Conservation (phyloP, 1,140 invertebrate species). For the Cyclina sinensis region DNA sequence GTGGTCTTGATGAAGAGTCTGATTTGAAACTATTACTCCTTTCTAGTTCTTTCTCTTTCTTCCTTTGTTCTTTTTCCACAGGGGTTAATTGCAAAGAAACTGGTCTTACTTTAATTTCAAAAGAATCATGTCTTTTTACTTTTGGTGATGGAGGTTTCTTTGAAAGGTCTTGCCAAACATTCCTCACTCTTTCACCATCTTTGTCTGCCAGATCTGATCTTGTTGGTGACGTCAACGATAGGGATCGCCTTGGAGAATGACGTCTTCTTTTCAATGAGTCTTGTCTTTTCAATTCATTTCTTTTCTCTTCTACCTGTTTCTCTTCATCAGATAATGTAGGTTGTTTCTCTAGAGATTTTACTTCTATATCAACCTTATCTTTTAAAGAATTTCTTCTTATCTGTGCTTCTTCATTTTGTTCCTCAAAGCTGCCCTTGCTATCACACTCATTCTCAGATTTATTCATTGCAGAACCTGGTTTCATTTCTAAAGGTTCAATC, state of each 20-base stretch:
- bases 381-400: conserved; percentile 42
- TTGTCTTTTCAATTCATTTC: conserved; percentile 43
- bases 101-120: conserved; percentile 61
- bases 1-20: conserved; percentile 37
- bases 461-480: conserved; percentile 19
- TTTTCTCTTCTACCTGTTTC: conserved; percentile 38
- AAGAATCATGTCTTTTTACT: conserved; percentile 46
- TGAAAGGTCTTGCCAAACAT: conserved; percentile 45
- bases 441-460: neutral
- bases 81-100: neutral
- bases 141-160: conserved; percentile 61
- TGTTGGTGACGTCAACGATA: conserved; percentile 39
- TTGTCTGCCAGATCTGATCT: neutral
- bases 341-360: conserved; percentile 54
- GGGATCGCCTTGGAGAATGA: conserved; percentile 44
- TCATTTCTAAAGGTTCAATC: conserved; percentile 31
- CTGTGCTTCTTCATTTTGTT: neutral
- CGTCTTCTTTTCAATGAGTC: conserved; percentile 44
- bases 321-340: conserved; percentile 56
- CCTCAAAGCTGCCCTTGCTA: neutral
- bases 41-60: conserved; percentile 35
- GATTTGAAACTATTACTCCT: conserved; percentile 40
- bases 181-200: conserved; percentile 42
- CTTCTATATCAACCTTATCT: conserved; percentile 38
- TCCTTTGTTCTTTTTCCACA: conserved; percentile 50